Conservation (phyloP, 2,113 vertebrate species). For the Leucopternis melanops region DNA sequence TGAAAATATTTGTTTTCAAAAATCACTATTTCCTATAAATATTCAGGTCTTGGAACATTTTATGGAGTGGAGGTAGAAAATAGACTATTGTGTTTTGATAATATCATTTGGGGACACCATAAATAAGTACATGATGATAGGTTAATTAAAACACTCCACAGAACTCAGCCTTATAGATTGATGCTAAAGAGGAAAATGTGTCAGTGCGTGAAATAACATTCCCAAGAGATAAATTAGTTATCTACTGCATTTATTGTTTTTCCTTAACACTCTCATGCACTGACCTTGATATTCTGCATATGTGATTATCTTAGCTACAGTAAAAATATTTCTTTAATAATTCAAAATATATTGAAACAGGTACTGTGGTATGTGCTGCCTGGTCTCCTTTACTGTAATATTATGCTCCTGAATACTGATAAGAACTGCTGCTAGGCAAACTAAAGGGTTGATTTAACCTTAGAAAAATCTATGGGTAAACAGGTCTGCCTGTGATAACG, state of each 20-base stretch:
- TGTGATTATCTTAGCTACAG: not conserved
- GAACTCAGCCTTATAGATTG: not conserved
- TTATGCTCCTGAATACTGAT: not conserved
- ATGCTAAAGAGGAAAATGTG: conserved; percentile 11
- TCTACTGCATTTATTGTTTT: not conserved
- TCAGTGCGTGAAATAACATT: conserved; percentile 9
- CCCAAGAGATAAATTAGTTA: not conserved
- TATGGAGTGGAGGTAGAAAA: not conserved
- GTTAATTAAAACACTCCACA: conserved; percentile 33
- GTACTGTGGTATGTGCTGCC: not conserved
- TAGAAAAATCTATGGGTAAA: not conserved
- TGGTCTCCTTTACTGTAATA: not conserved
- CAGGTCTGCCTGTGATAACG: not conserved
- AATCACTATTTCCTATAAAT: not conserved
- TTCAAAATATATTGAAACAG: not conserved
- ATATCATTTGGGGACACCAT: not conserved
- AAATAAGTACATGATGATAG: not conserved
- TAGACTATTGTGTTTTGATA: not conserved
- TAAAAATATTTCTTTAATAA: conserved; percentile 13
- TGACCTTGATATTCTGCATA: not conserved
- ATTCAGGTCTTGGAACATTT: not conserved
- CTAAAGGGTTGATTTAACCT: not conserved
- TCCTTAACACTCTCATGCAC: not conserved
- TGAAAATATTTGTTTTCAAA: not conserved
- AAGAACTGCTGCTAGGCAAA: not conserved